Conservation (phyloP, 2,888 invertebrate species). For the Polyommatus iphigenia region DNA sequence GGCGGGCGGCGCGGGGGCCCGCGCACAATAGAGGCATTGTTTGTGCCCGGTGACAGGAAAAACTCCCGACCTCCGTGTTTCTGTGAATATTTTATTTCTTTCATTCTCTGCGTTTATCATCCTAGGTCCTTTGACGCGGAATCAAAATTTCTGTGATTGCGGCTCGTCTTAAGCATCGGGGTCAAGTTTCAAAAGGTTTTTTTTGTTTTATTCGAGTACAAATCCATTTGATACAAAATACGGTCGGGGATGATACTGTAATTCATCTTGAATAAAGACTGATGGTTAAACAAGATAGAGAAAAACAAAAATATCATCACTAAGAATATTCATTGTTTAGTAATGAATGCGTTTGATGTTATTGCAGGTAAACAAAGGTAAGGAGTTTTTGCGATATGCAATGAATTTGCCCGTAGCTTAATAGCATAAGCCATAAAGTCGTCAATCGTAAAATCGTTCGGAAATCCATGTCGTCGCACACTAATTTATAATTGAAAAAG, state of each 20-base stretch:
- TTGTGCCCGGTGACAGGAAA: conserved; percentile 80
- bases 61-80: conserved; percentile 79
- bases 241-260: background rate
- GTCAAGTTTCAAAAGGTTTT: conserved; percentile 21
- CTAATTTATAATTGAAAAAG: conserved; percentile 2
- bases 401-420: background rate
- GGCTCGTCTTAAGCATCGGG: conserved; percentile 32
- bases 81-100: conserved; percentile 77
- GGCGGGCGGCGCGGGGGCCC: conserved; percentile 36
- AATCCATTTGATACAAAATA: conserved; percentile 16
- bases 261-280: background rate
- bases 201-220: conserved; percentile 7
- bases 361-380: background rate
- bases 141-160: conserved; percentile 59
- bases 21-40: conserved; percentile 75
- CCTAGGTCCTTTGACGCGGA: conserved; percentile 71
- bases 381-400: background rate
- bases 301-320: background rate
- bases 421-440: background rate
- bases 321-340: background rate
- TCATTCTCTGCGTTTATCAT: conserved; percentile 56
- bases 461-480: background rate
- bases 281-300: background rate
- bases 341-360: background rate
- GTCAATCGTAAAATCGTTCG: background rate